phyloP scores from a whole-genome alignment of 2,113 vertebrate species.

The Megaceryle torquata region DNA sequence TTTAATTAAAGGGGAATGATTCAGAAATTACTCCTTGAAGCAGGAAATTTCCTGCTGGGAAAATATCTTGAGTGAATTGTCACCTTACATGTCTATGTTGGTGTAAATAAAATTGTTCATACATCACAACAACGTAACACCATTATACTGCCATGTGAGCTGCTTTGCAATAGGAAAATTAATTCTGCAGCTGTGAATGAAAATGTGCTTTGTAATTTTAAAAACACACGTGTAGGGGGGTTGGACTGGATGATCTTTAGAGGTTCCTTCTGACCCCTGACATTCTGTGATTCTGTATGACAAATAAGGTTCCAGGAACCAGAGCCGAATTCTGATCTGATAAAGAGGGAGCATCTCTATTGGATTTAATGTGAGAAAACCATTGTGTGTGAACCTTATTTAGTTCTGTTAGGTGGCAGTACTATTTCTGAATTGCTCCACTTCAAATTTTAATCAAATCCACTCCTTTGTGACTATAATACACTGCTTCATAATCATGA shows the following conservation, averaged over 20 bases:
- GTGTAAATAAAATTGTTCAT: neutral
- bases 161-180: neutral
- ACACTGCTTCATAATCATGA: constrained; percentile 44
- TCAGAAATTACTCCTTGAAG: neutral
- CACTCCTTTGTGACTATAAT: neutral
- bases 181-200: neutral
- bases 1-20: neutral
- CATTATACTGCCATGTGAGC: neutral
- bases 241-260: no score
- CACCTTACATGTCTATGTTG: neutral
- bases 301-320: neutral
- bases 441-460: neutral
- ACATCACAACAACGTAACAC: fast-evolving
- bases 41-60: neutral
- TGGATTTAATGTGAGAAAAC: neutral
- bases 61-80: neutral
- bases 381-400: neutral
- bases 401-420: neutral
- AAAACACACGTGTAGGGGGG: neutral
- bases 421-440: neutral
- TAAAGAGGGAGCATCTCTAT: neutral
- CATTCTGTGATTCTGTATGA: neutral
- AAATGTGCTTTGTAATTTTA: neutral
- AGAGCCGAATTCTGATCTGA: neutral
- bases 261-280: no score